Conservation (phyloP, 2,888 invertebrate genomes). For the Coremacera marginata region DNA sequence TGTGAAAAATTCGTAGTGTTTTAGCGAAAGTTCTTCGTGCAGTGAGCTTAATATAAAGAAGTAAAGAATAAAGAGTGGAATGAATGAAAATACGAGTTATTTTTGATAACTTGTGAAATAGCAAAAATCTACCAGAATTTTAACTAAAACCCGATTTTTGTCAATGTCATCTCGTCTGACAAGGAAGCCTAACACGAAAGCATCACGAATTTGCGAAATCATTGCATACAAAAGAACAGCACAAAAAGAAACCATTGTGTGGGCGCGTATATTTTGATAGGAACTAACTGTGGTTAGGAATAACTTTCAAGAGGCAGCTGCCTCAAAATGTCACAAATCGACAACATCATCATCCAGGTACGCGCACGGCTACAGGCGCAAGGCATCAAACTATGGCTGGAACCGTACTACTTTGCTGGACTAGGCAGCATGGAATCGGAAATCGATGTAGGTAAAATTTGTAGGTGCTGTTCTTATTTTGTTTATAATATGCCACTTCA, state of each 20-base stretch:
- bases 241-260: no score
- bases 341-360: slow-evolving; percentile 77
- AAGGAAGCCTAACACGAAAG: no score
- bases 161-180: background rate
- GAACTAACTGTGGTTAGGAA: no score
- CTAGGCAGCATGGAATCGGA: slow-evolving; percentile 69
- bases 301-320: background rate
- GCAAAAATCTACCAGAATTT: background rate
- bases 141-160: background rate
- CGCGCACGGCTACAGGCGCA: slow-evolving; percentile 77
- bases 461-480: background rate
- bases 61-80: background rate
- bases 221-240: background rate
- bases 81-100: background rate
- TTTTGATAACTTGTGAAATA: slow-evolving; percentile 6
- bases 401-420: slow-evolving; percentile 75
- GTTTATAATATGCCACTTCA: slow-evolving; percentile 59
- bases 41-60: background rate
- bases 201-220: background rate
- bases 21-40: background rate
- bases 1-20: slow-evolving; percentile 7
- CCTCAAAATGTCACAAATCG: slow-evolving; percentile 65
- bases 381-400: slow-evolving; percentile 81
- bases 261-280: no score
- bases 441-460: slow-evolving; percentile 58